phyloP scores from a whole-genome alignment of 2,888 invertebrate genomes.

The Dorcus hopei region DNA sequence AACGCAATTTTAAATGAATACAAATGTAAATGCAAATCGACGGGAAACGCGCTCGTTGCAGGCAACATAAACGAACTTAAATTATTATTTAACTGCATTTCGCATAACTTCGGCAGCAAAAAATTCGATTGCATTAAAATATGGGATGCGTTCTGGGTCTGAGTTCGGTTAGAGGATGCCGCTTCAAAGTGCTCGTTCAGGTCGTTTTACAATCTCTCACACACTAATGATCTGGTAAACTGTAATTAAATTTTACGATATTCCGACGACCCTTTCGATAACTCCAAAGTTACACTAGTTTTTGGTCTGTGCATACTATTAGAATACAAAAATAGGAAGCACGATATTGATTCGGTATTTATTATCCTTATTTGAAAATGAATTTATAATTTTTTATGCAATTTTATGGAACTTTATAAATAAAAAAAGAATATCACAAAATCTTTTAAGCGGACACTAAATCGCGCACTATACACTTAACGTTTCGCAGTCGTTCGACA shows the following conservation, averaged over 20 bases:
- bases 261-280: conserved; percentile 13
- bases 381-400: background rate
- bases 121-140: background rate
- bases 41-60: background rate
- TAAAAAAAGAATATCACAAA: too few relatives aligned
- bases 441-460: too few relatives aligned
- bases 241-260: conserved; percentile 33
- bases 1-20: background rate
- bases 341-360: background rate
- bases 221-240: conserved; percentile 31
- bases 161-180: background rate
- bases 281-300: background rate
- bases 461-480: too few relatives aligned
- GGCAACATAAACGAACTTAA: background rate
- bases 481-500: too few relatives aligned
- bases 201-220: conserved; percentile 19
- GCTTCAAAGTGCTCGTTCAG: conserved; percentile 1
- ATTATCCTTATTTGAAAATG: background rate
- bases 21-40: background rate
- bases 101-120: background rate
- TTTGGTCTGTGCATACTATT: too few relatives aligned
- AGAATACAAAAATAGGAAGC: too few relatives aligned
- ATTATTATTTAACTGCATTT: background rate
- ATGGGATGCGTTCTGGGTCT: background rate
- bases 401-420: background rate